Base-by-base conservation (phyloP, 2,888 invertebrate species). In the Aphidoletes aphidimyza region DNA sequence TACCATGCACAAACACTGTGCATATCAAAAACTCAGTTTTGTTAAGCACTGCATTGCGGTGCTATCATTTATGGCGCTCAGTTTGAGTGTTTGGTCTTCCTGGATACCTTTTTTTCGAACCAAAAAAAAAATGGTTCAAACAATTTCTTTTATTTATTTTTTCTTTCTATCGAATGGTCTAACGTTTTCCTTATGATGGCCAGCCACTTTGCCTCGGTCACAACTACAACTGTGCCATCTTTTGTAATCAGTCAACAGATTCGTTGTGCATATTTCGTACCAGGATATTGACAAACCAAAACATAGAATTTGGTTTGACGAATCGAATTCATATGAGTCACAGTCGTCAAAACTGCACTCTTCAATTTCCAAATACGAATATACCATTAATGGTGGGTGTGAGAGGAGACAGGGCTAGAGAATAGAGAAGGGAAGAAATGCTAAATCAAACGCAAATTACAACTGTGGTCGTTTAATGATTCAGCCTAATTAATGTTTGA, bases 61-160 rank as follows among this genome's bases (percentile, higher is more conserved):
- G 69, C 69, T 69, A 69, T 69, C 69, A 69, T 69, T 69, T 14
- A 69, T 69, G 69, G 30, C 34, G n/a, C 30, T 69, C 14, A 6
- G 34, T 14, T n/a, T 6, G 2, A 69, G 34, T 30, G 69, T 69
- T 69, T 69, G 30, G 69, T 30, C 69, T 69, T 69, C 30, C 69
- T 69, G 69, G 69, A 69, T 69, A 30, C 69, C 69, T 54, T 54
- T 69, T 14, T 14, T 2, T 0, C 26, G 30, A 17, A 30, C n/a
- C 17, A 22, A n/a, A 54, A 22, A 2, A n/a, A 3, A 54, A 22
- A n/a, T n/a, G 22, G n/a, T 54, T 22, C 54, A 54, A 54, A 11
- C 54, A 5, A 26, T 54, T 22, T 2, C 6, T 54, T 6, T 26
- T n/a, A n/a, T n/a, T 6, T 47, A 19, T 47, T 47, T 47, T 6